Base-by-base conservation (phyloP, 2,113 vertebrate genomes). In the Rhinichthys klamathensis region DNA sequence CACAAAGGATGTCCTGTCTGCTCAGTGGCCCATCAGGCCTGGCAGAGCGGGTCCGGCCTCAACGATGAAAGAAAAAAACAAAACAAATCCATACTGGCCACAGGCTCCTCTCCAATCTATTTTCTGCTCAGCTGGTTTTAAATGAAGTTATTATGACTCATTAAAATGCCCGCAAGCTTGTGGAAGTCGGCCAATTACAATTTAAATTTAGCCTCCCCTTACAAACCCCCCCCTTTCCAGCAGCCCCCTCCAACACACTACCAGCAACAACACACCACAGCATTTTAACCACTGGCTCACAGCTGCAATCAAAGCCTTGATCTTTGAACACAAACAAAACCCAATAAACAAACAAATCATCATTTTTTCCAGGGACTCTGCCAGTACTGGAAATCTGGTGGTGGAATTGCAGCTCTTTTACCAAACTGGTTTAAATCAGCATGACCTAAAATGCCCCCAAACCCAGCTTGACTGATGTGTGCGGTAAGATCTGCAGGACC, bases 101-200 rank as follows among this genome's bases (percentile, higher is more conserved):
- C 96, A 97, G 97, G 97, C 98, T 97, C 95, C 96, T 97, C 96
- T 97, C 97, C 97, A 97, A 99, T 98, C 98, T 99, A 99, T 99
- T 99, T 99, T 99, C 97, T 99, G 98, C 98, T 99, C 98, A 99
- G 97, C 97, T 99, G 97, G 97, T 98, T 99, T 99, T 99, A 98
- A 99, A 98, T 98, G 97, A 99, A 98, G 97, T 99, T 99, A 99
- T 98, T 99, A 99, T 98, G 97, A 99, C 96, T 99, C 97, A 99
- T 99, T 99, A 99, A 99, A 99, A 99, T 97, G 97, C 97, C 97
- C 96, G 97, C 97, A 96, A 98, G 98, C 97, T 97, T 96, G 97
- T 98, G 98, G 97, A 99, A 98, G 97, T 97, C 95, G 96, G 97
- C 98, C 97, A 98, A 99, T 99, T 99, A 98, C 97, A 96, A 98